Evolutionary conservation across 2,113 vertebrate genomes (phyloP).

Genomic region (Myotis lucifugus): DNA sequence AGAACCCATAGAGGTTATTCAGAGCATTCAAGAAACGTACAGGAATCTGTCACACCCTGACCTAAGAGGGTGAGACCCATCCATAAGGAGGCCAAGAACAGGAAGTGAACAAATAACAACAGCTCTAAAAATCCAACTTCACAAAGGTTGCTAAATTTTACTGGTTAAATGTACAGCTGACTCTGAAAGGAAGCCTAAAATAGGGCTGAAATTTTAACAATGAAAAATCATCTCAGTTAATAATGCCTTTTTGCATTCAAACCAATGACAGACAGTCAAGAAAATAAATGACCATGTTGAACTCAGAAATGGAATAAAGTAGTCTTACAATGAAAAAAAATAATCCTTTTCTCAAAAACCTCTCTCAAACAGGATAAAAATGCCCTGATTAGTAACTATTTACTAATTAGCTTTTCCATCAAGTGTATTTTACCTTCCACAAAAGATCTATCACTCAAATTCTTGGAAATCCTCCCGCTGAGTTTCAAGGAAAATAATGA

Average conservation of each 20-base stretch:
- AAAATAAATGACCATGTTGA: slow-evolving; percentile 70
- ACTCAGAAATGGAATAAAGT: slow-evolving; percentile 22
- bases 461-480: slow-evolving; percentile 58
- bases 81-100: background rate
- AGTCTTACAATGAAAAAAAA: slow-evolving; percentile 48
- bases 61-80: background rate
- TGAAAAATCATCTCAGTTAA: slow-evolving; percentile 66
- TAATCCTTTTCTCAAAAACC: slow-evolving; percentile 50
- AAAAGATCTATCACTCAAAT: slow-evolving; percentile 57
- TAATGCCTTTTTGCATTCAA: slow-evolving; percentile 66
- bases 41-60: background rate
- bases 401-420: slow-evolving; percentile 66
- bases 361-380: slow-evolving; percentile 58
- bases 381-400: slow-evolving; percentile 52
- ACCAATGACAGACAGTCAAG: slow-evolving; percentile 32
- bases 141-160: slow-evolving; percentile 23
- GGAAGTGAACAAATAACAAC: slow-evolving; percentile 15
- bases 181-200: slow-evolving; percentile 64
- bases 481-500: slow-evolving; percentile 25
- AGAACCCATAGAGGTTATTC: background rate
- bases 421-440: slow-evolving; percentile 45
- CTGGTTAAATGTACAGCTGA: slow-evolving; percentile 25
- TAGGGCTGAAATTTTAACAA: slow-evolving; percentile 55
- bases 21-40: background rate
- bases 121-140: slow-evolving; percentile 39